Conservation (phyloP, 2,113 vertebrate species). For the Rhabdomys dilectus region DNA sequence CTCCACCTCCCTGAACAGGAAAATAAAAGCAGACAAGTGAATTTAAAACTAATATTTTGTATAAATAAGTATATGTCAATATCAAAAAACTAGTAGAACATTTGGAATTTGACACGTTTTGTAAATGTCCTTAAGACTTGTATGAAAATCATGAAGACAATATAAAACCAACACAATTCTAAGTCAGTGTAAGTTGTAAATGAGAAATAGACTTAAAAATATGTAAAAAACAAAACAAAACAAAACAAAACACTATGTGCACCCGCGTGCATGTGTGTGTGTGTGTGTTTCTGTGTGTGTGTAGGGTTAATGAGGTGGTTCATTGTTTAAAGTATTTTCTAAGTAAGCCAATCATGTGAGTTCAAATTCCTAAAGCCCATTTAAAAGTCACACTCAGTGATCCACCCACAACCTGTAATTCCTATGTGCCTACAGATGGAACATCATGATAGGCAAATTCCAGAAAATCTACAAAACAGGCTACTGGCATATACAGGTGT, state of each 20-base stretch:
- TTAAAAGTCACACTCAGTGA: background rate
- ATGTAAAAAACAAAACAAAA: background rate
- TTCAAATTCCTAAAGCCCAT: background rate
- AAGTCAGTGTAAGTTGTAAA: background rate
- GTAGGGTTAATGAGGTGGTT: background rate
- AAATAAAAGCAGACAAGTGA: background rate
- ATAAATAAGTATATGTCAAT: background rate
- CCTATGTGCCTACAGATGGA: background rate
- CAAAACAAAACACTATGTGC: too few species aligned
- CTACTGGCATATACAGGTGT: background rate
- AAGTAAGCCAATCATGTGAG: background rate
- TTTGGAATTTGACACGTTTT: background rate
- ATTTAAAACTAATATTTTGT: background rate
- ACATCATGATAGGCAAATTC: background rate
- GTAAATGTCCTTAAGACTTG: background rate
- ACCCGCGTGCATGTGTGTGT: accelerated
- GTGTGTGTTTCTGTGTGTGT: background rate
- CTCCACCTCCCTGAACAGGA: background rate
- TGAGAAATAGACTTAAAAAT: background rate
- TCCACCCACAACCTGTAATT: background rate
- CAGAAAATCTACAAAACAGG: background rate
- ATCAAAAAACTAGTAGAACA: background rate
- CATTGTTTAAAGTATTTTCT: background rate
- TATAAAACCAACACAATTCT: background rate
- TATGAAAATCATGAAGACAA: background rate